A percentile compares a stretch with the other conserved stretches of the same genome.
Evolutionary conservation across 2,888 invertebrate species (phyloP).

Genomic region (Herminia tarsipennalis): DNA sequence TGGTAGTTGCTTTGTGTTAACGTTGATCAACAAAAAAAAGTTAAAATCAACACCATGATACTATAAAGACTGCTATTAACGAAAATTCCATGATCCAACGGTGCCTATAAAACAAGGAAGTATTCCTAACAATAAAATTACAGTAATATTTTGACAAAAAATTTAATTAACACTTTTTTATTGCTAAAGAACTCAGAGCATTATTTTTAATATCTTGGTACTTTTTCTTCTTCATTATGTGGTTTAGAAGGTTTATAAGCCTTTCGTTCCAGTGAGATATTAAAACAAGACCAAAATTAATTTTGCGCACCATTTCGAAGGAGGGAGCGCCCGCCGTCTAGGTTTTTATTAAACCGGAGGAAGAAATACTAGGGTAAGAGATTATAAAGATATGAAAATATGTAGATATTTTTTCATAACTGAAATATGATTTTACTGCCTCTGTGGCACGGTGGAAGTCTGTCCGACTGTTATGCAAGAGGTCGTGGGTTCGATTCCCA

Average conservation of each 20-base stretch:
- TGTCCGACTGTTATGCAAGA: too few relatives aligned
- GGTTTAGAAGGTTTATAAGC: conserved; percentile 46
- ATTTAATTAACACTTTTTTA: conserved; percentile 34
- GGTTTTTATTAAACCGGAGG: conserved; percentile 46
- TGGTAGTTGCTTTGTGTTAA: too few relatives aligned
- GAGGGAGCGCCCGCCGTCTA: conserved; percentile 26
- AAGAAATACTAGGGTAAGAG: conserved; percentile 20
- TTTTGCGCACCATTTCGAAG: conserved; percentile 50
- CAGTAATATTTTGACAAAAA: conserved; percentile 22
- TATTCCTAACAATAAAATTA: conserved; percentile 15
- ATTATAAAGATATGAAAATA: conserved; percentile 11
- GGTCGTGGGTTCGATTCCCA: too few relatives aligned
- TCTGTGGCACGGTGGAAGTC: too few relatives aligned
- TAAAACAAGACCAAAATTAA: conserved; percentile 59
- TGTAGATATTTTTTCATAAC: background rate
- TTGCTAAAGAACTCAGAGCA: conserved; percentile 22
- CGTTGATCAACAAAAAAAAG: too few relatives aligned
- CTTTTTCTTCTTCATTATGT: conserved; percentile 31
- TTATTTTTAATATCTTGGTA: conserved; percentile 36
- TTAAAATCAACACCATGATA: too few relatives aligned
- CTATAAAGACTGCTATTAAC: too few relatives aligned
- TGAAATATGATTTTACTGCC: too few relatives aligned
- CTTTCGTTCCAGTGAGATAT: conserved; percentile 53
- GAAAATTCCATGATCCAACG: background rate
- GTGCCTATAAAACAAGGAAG: conserved; percentile 1